Evolutionary conservation across 2,113 vertebrate species (phyloP).

Genomic region (pig (Sus scrofa)): DNA sequence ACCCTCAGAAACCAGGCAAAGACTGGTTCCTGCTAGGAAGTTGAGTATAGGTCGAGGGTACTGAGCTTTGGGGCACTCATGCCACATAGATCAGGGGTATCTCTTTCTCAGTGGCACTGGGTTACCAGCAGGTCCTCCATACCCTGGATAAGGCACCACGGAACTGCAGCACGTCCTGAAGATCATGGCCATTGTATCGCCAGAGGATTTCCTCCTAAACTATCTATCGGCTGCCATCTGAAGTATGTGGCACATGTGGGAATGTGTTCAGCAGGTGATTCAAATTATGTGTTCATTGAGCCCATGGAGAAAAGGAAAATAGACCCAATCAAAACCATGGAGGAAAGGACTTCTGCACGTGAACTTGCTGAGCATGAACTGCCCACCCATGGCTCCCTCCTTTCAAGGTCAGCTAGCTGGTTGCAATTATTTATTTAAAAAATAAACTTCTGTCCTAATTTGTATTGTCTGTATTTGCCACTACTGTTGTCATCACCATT

Average conservation of each 20-base stretch:
- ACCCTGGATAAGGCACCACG: background rate
- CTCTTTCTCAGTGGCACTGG: background rate
- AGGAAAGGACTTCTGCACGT: conserved; percentile 35
- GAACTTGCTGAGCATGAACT: conserved; percentile 53
- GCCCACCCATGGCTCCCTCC: conserved; percentile 23
- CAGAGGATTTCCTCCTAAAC: background rate
- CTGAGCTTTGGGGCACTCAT: background rate
- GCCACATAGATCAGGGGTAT: background rate
- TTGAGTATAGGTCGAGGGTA: background rate
- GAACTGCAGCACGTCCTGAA: background rate
- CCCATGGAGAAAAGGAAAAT: conserved; percentile 61
- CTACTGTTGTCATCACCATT: background rate
- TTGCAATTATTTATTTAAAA: conserved; percentile 25
- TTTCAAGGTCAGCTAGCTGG: background rate
- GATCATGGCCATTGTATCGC: background rate
- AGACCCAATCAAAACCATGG: conserved; percentile 56
- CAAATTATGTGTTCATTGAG: conserved; percentile 58
- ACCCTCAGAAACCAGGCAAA: background rate
- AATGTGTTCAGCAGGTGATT: conserved; percentile 58
- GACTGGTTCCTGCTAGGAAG: background rate
- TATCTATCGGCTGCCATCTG: conserved; percentile 26
- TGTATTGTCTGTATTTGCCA: background rate
- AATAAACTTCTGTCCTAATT: conserved; percentile 14
- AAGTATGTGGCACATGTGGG: background rate
- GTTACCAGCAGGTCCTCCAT: background rate